Conservation (phyloP, 2,113 vertebrate genomes). For the Tetraodon nigroviridis region DNA sequence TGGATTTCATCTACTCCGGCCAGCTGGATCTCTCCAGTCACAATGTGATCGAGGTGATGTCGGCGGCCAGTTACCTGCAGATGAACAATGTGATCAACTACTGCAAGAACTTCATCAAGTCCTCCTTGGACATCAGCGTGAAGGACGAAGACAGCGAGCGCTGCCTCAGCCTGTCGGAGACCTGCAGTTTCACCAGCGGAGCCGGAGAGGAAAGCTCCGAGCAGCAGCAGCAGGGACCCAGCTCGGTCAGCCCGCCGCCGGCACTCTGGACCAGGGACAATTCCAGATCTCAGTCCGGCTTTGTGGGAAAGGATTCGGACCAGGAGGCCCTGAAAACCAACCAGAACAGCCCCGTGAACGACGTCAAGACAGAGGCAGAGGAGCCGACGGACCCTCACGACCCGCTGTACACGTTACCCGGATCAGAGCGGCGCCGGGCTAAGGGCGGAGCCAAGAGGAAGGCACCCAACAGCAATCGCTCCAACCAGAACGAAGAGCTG, state of each 20-base stretch:
- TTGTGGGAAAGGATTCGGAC: constrained; percentile 60
- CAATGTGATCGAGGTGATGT: constrained; percentile 98
- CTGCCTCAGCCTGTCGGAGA: constrained; percentile 82
- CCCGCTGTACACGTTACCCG: constrained; percentile 61
- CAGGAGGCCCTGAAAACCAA: constrained; percentile 57
- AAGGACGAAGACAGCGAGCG: constrained; percentile 81
- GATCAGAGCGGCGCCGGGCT: constrained; percentile 58
- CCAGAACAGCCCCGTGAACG: constrained; percentile 43
- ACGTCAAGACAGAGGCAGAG: constrained; percentile 54
- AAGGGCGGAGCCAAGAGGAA: constrained; percentile 63
- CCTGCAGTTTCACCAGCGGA: constrained; percentile 62
- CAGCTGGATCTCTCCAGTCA: constrained; percentile 87
- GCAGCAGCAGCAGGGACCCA: constrained; percentile 49
- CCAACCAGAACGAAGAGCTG: constrained; percentile 55
- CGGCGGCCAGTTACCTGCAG: constrained; percentile 94
- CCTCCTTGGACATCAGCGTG: constrained; percentile 83
- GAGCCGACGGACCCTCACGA: constrained; percentile 61
- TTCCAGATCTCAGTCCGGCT: constrained; percentile 56
- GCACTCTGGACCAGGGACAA: constrained; percentile 72
- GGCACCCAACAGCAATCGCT: constrained; percentile 44
- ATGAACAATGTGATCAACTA: constrained; percentile 96
- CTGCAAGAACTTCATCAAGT: constrained; percentile 96
- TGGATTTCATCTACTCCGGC: constrained; percentile 96
- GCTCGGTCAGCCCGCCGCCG: constrained; percentile 63
- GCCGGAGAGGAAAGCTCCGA: constrained; percentile 56